phyloP scores from a whole-genome alignment of 2,113 vertebrate genomes.

The Microtus ochrogaster region DNA sequence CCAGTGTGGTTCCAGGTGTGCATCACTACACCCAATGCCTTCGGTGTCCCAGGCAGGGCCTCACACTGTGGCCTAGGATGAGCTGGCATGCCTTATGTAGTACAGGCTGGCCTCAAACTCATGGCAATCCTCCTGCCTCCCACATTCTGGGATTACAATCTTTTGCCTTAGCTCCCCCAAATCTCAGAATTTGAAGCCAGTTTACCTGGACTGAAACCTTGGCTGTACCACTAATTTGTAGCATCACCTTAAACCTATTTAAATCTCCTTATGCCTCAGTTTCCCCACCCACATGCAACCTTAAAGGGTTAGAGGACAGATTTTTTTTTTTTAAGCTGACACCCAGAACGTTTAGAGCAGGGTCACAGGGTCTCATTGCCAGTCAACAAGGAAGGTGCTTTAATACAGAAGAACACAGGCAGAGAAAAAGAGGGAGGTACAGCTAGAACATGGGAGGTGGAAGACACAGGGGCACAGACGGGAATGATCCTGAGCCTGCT shows the following conservation, averaged over 20 bases:
- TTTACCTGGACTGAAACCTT: neutral
- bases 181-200: neutral
- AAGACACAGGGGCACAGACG: fast-evolving
- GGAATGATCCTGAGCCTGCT: fast-evolving
- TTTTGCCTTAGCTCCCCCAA: neutral
- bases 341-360: neutral
- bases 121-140: neutral
- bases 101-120: neutral
- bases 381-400: neutral
- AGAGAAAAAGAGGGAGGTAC: neutral
- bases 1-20: neutral
- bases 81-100: neutral
- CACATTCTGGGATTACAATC: neutral
- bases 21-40: no score
- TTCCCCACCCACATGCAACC: no score
- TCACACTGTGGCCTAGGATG: neutral
- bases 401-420: neutral
- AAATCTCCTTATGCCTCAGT: neutral
- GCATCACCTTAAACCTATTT: neutral
- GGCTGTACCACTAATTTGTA: fast-evolving
- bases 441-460: neutral
- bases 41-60: neutral
- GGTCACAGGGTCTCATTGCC: neutral
- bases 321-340: neutral
- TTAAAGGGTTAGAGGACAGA: no score